phyloP scores from a whole-genome alignment of 2,113 vertebrate genomes.

The Anoplopoma fimbria region DNA sequence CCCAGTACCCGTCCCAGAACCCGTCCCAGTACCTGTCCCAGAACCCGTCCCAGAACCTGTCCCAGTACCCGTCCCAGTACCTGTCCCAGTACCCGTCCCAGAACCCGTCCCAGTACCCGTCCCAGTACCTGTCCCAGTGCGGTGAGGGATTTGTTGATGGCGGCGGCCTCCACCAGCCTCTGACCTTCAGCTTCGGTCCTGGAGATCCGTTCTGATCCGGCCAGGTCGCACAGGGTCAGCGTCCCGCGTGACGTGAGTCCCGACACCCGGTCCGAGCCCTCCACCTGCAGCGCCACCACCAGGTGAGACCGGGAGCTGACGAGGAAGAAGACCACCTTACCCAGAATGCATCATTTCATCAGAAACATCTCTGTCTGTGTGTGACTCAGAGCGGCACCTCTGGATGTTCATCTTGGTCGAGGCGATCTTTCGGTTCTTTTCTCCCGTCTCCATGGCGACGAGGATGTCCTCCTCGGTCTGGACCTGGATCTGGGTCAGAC shows the following conservation, averaged over 20 bases:
- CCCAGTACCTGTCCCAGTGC: constrained; percentile 79
- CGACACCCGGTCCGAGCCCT: constrained; percentile 68
- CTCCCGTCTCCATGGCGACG: constrained; percentile 71
- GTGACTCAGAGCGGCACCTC: not conserved
- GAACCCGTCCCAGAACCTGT: too few relatives aligned
- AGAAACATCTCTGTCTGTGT: too few relatives aligned
- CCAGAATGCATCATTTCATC: not conserved
- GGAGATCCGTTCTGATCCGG: constrained; percentile 79
- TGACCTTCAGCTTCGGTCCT: constrained; percentile 78
- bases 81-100: too few relatives aligned
- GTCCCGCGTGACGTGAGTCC: constrained; percentile 69
- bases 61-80: too few relatives aligned
- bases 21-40: too few relatives aligned
- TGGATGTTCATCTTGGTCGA: constrained; percentile 80
- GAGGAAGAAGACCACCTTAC: not conserved
- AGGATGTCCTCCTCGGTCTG: constrained; percentile 74
- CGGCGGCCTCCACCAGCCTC: constrained; percentile 79
- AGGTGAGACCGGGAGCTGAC: constrained; percentile 80
- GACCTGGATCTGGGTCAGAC: constrained; percentile 74
- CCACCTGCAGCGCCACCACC: constrained; percentile 73
- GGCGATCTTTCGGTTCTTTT: constrained; percentile 75
- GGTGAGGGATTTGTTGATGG: constrained; percentile 81
- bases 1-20: too few relatives aligned
- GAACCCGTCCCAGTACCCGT: too few relatives aligned
- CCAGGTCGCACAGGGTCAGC: constrained; percentile 78